Evolutionary conservation across 1,140 invertebrate species (phyloP).

Genomic region (Anoplolepis gracilipes): DNA sequence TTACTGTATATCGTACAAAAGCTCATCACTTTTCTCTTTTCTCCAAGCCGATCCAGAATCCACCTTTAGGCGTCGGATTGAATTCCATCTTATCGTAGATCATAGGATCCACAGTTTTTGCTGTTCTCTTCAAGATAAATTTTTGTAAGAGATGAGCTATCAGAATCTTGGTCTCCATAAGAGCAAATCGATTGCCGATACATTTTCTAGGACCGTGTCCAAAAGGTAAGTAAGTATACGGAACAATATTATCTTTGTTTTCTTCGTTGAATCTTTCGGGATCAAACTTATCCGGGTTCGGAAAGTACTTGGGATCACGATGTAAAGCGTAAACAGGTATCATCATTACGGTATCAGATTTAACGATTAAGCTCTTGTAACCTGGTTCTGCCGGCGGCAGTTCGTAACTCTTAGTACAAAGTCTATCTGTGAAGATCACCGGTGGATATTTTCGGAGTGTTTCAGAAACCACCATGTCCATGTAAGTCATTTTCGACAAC

Average conservation of each 20-base stretch:
- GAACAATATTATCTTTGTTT: constrained; percentile 79
- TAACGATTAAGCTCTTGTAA: background rate
- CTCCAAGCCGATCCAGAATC: constrained; percentile 77
- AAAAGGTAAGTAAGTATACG: constrained; percentile 86
- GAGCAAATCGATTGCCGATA: constrained; percentile 78
- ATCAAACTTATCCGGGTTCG: constrained; percentile 82
- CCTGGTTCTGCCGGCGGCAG: constrained; percentile 54
- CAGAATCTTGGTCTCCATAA: constrained; percentile 80
- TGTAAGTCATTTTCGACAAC: too few relatives aligned
- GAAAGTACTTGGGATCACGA: constrained; percentile 78
- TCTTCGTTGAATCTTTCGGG: constrained; percentile 83
- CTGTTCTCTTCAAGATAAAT: constrained; percentile 71
- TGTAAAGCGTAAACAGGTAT: constrained; percentile 76
- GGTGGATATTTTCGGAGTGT: too few relatives aligned
- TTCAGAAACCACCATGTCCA: too few relatives aligned
- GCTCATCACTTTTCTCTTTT: constrained; percentile 36
- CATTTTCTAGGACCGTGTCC: constrained; percentile 84
- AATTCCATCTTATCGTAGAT: constrained; percentile 73
- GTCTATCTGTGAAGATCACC: too few relatives aligned
- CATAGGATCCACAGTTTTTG: constrained; percentile 73
- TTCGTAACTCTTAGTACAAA: constrained; percentile 84
- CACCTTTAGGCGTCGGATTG: constrained; percentile 67
- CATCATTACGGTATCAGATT: constrained; percentile 61
- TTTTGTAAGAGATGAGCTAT: constrained; percentile 75
- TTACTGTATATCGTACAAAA: background rate